Base-by-base conservation (phyloP, 2,113 vertebrate species). In the Microtus montanus region DNA sequence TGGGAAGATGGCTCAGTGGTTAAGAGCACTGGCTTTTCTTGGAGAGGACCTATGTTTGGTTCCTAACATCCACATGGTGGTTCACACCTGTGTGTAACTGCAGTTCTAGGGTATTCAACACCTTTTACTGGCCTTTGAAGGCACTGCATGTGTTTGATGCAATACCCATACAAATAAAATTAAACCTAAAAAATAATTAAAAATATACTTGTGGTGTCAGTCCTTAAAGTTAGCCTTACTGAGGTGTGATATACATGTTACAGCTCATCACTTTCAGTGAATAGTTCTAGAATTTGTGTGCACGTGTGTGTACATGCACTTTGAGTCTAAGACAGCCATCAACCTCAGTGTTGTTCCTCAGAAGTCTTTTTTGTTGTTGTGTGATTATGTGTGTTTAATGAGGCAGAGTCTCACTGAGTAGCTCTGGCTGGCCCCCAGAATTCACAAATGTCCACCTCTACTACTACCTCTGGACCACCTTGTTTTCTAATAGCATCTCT, bases 221-320 rank as follows among this genome's bases (percentile, higher is more conserved):
- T 49, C 35, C 58, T 85, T 47, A n/a, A 92, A 92, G 19, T 86
- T 61, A 94, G 41, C 38, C 33, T 91, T 87, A 71, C 5, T 83
- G 44, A 64, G 28, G 80, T 54, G 66, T 85, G 78, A 87, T n/a
- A 80, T 52, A 88, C 44, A 77, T 11, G 35, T 33, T 85, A 89
- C 80, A 91, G 93, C 47, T 49, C 49, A 88, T 11, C 7, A 30
- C 54, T 63, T 92, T 75, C 33, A 80, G 38, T 54, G 26, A 75
- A 10, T 26, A 92, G 33, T 44, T 64, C 24, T 84, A 64, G 4
- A 44, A 5, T 66, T 28, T 20, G 54, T 83, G 54, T 63, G 54
- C 58, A 33, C 13, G 33, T 82, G 64, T 63, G 2, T 33, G 33
- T 58, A 35, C n/a, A 82, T 17, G 24, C 61, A 58, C 33, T 22